These are phyloP conservation scores for Litocranius walleri DNA, from an alignment of 2,113 vertebrate genomes.

Conservation along the genomic window DNA sequence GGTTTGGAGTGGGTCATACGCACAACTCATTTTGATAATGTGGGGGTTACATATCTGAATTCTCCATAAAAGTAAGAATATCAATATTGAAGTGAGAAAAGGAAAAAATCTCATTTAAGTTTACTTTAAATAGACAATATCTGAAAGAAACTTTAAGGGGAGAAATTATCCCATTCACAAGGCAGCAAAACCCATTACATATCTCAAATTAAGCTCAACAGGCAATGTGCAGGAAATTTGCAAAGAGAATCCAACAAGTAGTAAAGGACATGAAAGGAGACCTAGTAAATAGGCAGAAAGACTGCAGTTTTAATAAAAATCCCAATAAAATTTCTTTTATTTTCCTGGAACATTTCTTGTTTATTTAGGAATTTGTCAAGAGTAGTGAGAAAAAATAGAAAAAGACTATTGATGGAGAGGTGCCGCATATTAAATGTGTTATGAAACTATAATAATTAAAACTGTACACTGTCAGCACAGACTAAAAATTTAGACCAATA, in stretches of 20 bases:
- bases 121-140: slow-evolving; percentile 21
- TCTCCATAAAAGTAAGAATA: neutral
- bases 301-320: neutral
- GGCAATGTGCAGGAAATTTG: neutral
- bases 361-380: neutral
- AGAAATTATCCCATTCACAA: slow-evolving; percentile 16
- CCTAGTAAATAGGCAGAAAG: neutral
- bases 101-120: neutral
- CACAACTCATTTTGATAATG: neutral
- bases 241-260: neutral
- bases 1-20: neutral
- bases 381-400: neutral
- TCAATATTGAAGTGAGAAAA: neutral
- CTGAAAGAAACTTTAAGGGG: slow-evolving; percentile 13
- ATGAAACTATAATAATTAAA: neutral
- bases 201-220: neutral
- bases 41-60: neutral
- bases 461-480: neutral
- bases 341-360: neutral
- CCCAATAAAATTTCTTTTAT: neutral
- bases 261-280: neutral
- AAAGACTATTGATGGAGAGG: neutral
- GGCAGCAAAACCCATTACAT: neutral
- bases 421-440: neutral
- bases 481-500: neutral